Conservation (phyloP, 2,797 vertebrate genomes). For the Chelmon rostratus region DNA sequence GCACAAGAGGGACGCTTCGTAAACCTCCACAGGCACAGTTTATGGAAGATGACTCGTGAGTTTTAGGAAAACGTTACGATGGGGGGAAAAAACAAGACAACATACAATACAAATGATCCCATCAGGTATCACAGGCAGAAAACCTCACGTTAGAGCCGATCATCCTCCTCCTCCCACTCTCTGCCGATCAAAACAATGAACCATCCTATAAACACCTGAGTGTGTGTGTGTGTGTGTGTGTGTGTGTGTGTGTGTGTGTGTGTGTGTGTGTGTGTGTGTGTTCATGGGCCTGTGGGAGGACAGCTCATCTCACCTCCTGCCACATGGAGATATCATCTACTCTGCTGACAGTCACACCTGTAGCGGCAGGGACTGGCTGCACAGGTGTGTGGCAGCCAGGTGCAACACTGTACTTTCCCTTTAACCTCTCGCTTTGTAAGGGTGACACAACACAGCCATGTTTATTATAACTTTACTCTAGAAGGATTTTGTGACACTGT, state of each 20-base stretch:
- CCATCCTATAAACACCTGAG: background rate
- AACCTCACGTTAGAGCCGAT: background rate
- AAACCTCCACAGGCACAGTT: constrained; percentile 27
- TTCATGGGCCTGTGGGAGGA: background rate
- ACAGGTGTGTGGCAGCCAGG: background rate
- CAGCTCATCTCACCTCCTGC: background rate
- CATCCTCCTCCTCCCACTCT: background rate
- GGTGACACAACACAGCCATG: background rate
- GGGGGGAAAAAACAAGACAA: background rate
- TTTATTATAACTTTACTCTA: background rate
- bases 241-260: background rate
- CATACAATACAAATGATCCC: background rate
- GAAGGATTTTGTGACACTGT: background rate
- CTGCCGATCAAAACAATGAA: background rate
- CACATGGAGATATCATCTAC: background rate
- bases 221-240: background rate
- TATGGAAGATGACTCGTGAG: constrained; percentile 10
- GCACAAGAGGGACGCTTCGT: constrained; percentile 9
- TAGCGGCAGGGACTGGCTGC: background rate
- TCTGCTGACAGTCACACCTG: background rate
- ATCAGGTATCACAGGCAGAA: background rate
- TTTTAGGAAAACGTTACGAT: background rate
- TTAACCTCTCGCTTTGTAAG: too few species aligned
- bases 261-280: background rate
- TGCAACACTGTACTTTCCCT: background rate